Conservation (phyloP, 2,113 vertebrate species). For the Solea senegalensis region DNA sequence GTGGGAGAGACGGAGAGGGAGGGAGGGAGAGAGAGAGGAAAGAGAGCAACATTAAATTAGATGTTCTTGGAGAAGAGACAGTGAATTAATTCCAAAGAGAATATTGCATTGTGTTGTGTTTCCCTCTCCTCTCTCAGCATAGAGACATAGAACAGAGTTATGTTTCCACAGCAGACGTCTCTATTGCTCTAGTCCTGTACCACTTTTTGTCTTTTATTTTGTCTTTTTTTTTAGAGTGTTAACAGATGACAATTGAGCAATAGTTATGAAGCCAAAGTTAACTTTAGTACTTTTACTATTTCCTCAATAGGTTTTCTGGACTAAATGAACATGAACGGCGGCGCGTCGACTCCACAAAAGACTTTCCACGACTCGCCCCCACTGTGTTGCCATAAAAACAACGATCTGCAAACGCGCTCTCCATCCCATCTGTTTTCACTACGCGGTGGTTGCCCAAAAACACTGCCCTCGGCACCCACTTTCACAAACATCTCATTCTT, state of each 20-base stretch:
- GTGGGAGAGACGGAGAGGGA: slow-evolving; percentile 40
- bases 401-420: slow-evolving; percentile 48
- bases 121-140: slow-evolving; percentile 50
- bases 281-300: neutral
- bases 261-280: slow-evolving; percentile 15
- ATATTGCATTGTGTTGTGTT: slow-evolving; percentile 75
- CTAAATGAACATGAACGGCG: slow-evolving; percentile 39
- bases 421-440: slow-evolving; percentile 70
- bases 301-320: slow-evolving; percentile 4
- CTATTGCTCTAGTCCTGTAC: slow-evolving; percentile 9
- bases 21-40: slow-evolving; percentile 52
- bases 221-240: slow-evolving; percentile 22
- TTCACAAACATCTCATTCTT: neutral
- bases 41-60: slow-evolving; percentile 75
- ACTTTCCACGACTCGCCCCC: slow-evolving; percentile 51
- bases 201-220: slow-evolving; percentile 30
- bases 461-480: slow-evolving; percentile 33
- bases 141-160: slow-evolving; percentile 63
- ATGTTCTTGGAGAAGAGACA: slow-evolving; percentile 73
- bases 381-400: slow-evolving; percentile 52
- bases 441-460: slow-evolving; percentile 54
- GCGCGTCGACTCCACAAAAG: slow-evolving; percentile 31
- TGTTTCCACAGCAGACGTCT: slow-evolving; percentile 62
- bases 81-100: slow-evolving; percentile 82
- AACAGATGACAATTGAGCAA: slow-evolving; percentile 20